phyloP scores from a whole-genome alignment of 1,140 invertebrate species.

The Argopecten irradians region DNA sequence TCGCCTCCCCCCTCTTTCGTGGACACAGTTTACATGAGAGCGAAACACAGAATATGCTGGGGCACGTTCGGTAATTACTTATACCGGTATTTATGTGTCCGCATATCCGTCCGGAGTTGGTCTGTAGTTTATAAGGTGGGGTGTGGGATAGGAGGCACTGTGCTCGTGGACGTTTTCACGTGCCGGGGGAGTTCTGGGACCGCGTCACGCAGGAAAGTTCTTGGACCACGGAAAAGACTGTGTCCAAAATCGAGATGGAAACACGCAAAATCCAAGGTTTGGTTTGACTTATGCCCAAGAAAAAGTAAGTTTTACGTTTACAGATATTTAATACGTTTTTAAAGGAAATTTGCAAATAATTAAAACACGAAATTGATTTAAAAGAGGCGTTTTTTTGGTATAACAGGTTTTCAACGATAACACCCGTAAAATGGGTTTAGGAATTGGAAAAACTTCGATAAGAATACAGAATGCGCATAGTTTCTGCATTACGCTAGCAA shows the following conservation, averaged over 20 bases:
- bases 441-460: too few relatives aligned
- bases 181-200: not conserved
- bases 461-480: too few relatives aligned
- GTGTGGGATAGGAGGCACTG: not conserved
- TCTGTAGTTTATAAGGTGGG: not conserved
- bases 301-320: not conserved
- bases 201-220: too few relatives aligned
- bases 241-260: not conserved
- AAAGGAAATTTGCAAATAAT: too few relatives aligned
- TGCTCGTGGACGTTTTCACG: not conserved
- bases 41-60: not conserved
- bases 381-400: too few relatives aligned
- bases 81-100: not conserved
- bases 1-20: not conserved
- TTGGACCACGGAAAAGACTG: too few relatives aligned
- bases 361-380: too few relatives aligned
- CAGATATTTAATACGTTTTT: too few relatives aligned
- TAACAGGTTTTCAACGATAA: too few relatives aligned
- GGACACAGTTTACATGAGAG: not conserved
- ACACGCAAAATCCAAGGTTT: not conserved
- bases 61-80: constrained; percentile 16
- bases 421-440: too few relatives aligned
- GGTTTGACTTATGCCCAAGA: not conserved
- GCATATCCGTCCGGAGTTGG: not conserved
- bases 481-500: too few relatives aligned